A percentile compares a stretch with the other conserved stretches of the same genome.
Conservation (phyloP, 2,113 vertebrate species). For the Paramormyrops kingsleyae region DNA sequence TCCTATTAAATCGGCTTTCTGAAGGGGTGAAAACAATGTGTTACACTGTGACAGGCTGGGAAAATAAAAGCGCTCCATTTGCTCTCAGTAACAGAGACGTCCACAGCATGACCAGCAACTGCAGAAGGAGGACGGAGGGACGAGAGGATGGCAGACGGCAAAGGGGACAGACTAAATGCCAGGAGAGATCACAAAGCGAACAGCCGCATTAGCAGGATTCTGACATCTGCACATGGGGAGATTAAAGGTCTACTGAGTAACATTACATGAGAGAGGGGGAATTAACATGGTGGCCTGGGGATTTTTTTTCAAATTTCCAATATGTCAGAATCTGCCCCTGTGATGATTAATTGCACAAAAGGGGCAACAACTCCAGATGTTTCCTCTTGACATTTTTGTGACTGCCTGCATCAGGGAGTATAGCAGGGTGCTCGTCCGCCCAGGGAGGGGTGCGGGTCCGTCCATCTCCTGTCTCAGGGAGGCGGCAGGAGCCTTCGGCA, state of each 20-base stretch:
- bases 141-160: background rate
- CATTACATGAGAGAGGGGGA: constrained; percentile 19
- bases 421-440: background rate
- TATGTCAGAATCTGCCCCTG: background rate
- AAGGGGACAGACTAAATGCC: background rate
- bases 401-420: background rate
- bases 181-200: background rate
- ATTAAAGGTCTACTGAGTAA: constrained; percentile 17
- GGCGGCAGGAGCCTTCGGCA: background rate
- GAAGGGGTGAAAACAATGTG: background rate
- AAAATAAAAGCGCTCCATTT: background rate
- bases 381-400: constrained; percentile 1
- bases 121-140: background rate
- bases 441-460: background rate
- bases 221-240: background rate
- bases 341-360: background rate
- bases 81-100: background rate
- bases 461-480: too few species aligned
- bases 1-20: background rate
- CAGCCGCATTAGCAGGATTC: background rate
- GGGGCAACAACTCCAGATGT: background rate
- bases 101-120: background rate
- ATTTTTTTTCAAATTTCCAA: too few species aligned
- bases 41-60: background rate
- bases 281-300: constrained; percentile 2